Conservation (phyloP, 2,797 vertebrate genomes). For the Rhabdophis nuchalis region DNA sequence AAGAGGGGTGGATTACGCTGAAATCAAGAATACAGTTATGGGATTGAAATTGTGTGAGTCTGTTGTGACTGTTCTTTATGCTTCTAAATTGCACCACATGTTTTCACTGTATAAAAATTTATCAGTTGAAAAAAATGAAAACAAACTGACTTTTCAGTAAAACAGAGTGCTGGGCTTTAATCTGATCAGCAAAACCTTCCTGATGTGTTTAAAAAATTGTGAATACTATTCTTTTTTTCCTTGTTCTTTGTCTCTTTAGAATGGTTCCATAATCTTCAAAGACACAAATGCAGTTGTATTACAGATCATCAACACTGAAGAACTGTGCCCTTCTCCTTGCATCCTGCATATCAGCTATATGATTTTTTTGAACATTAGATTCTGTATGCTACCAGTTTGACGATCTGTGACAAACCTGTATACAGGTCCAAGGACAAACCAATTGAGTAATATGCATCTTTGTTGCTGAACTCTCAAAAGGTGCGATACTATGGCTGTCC, state of each 20-base stretch:
- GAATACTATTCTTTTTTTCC: background rate
- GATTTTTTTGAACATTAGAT: conserved; percentile 1
- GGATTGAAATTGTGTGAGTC: background rate
- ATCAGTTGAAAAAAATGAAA: background rate
- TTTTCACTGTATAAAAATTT: background rate
- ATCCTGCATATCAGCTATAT: background rate
- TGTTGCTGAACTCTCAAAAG: background rate
- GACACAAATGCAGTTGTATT: background rate
- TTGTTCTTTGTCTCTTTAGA: background rate
- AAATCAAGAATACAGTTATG: background rate
- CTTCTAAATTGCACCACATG: background rate
- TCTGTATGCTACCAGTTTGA: conserved; percentile 1
- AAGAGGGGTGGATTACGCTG: background rate
- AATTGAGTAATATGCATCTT: conserved; percentile 2
- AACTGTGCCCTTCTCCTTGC: background rate
- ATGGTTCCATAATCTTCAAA: background rate
- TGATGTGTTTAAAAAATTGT: background rate
- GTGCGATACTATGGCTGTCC: background rate
- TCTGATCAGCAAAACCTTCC: background rate
- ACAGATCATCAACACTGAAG: background rate
- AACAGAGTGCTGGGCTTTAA: background rate
- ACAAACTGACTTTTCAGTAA: background rate
- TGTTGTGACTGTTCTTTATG: background rate
- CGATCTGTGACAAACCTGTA: background rate
- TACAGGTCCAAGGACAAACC: conserved; percentile 11